Conservation (phyloP, 2,888 invertebrate species). For the Ligdia adustata region DNA sequence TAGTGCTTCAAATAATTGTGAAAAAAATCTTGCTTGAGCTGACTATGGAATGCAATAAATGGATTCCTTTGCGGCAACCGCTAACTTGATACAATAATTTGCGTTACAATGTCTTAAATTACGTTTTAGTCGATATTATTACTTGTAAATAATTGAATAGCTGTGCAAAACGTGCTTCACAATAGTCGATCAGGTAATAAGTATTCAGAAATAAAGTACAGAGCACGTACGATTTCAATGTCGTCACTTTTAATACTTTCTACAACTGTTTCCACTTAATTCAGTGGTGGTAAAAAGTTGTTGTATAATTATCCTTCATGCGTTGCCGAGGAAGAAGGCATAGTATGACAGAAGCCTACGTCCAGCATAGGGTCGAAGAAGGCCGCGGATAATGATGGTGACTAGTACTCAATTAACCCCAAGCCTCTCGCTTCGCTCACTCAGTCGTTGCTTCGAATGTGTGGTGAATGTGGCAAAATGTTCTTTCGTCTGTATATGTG, state of each 20-base stretch:
- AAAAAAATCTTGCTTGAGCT: background rate
- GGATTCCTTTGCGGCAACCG: conserved; percentile 1
- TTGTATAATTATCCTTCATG: conserved; percentile 33
- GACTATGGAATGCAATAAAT: conserved; percentile 18
- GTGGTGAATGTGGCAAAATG: too few relatives aligned
- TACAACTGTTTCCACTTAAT: conserved; percentile 45
- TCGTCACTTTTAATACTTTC: conserved; percentile 59
- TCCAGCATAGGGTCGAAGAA: too few relatives aligned
- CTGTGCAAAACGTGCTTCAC: conserved; percentile 37
- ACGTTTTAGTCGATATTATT: conserved; percentile 23
- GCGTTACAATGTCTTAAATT: conserved; percentile 16
- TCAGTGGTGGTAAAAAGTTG: conserved; percentile 54
- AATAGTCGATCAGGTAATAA: conserved; percentile 29
- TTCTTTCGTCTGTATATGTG: too few relatives aligned
- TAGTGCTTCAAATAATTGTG: too few relatives aligned
- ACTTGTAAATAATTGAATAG: conserved; percentile 27
- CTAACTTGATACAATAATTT: conserved; percentile 15
- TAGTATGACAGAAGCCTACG: too few relatives aligned
- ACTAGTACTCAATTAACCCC: too few relatives aligned
- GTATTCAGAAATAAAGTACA: conserved; percentile 36
- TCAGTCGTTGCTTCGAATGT: too few relatives aligned
- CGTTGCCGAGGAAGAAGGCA: too few relatives aligned
- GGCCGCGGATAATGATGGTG: too few relatives aligned
- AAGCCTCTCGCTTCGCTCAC: too few relatives aligned
- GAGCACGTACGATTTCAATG: conserved; percentile 57